A percentile compares a stretch with the other conserved stretches of the same genome.
Evolutionary conservation across 2,797 vertebrate genomes (phyloP).

Genomic region (Pitangus sulphuratus): DNA sequence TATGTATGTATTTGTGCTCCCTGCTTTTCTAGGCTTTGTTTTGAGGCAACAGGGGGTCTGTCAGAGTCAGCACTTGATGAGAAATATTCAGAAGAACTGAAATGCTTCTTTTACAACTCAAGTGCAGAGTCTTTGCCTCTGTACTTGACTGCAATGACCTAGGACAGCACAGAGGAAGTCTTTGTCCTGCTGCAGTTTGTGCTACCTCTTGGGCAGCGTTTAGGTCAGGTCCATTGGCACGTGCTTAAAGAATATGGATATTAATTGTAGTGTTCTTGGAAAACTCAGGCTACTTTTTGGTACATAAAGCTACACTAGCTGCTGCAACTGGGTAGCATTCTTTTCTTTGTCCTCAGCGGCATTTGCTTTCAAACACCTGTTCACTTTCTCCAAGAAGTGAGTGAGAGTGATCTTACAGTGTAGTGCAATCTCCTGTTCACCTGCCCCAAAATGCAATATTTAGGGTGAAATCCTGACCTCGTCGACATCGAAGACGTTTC

Average conservation of each 20-base stretch:
- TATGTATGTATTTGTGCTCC: neutral
- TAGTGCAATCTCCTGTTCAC: neutral
- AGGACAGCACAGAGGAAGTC: neutral
- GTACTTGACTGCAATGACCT: neutral
- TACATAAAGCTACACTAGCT: neutral
- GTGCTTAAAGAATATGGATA: neutral
- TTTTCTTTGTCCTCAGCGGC: neutral
- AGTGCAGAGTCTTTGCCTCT: neutral
- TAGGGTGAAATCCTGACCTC: neutral
- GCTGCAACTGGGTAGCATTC: neutral
- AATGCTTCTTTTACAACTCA: neutral
- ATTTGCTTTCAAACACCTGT: neutral
- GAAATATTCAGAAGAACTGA: neutral
- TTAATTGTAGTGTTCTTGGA: neutral
- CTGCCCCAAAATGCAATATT: neutral
- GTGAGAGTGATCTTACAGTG: neutral
- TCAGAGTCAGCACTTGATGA: neutral
- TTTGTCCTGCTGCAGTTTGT: neutral
- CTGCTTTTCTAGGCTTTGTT: neutral
- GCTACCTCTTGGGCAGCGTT: neutral
- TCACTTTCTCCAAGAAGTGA: neutral
- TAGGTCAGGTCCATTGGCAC: neutral
- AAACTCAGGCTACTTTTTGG: neutral
- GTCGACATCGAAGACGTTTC: neutral
- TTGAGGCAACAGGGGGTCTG: neutral